Evolutionary conservation across 2,113 vertebrate species (phyloP).

Genomic region (Hemiprocne comata): DNA sequence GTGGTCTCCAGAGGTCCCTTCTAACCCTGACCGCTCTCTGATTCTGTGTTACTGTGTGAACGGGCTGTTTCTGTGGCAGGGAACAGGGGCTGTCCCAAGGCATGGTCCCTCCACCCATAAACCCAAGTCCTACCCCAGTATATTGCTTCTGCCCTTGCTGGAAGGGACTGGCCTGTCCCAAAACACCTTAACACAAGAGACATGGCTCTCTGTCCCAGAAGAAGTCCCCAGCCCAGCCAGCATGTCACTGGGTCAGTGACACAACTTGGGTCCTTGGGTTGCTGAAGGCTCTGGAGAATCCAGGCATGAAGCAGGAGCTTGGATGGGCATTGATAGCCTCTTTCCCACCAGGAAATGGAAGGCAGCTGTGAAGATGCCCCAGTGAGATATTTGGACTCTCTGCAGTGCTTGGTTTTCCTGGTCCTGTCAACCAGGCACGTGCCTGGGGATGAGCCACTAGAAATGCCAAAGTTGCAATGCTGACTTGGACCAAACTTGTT

Average conservation of each 20-base stretch:
- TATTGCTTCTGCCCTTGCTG: not conserved
- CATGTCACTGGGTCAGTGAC: rapidly evolving
- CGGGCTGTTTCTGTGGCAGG: not conserved
- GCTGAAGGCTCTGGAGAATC: not conserved
- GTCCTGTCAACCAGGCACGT: not conserved
- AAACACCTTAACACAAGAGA: not conserved
- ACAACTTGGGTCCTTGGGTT: not conserved
- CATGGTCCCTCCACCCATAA: not conserved
- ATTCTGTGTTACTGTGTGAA: not conserved
- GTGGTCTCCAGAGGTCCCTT: too few species aligned
- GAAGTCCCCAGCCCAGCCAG: not conserved
- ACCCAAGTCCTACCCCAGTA: not conserved
- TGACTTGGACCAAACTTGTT: not conserved
- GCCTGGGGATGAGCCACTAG: not conserved
- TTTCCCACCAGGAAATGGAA: not conserved
- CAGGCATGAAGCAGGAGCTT: not conserved
- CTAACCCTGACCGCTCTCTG: too few species aligned
- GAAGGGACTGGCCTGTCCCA: not conserved
- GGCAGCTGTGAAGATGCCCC: not conserved
- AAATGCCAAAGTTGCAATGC: not conserved
- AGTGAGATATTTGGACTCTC: not conserved
- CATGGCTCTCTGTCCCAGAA: not conserved
- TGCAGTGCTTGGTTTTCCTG: not conserved
- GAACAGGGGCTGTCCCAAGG: not conserved
- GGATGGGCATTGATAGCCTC: not conserved